A percentile compares a stretch with the other conserved stretches of the same genome.
phyloP scores from a whole-genome alignment of 2,797 vertebrate species.

The Fundulus diaphanus region DNA sequence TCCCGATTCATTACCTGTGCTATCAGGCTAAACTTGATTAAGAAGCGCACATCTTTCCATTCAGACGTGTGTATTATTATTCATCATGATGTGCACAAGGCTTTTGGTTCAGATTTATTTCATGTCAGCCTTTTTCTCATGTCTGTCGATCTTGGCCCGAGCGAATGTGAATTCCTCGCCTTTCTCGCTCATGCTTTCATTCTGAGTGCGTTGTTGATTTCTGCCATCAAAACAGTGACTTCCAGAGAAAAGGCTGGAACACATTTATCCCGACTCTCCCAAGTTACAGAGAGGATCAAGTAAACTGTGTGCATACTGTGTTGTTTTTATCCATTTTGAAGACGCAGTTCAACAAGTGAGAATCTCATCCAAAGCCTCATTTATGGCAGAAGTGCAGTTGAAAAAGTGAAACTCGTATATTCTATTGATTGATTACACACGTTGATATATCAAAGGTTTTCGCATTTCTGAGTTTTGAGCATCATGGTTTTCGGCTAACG shows the following conservation, averaged over 20 bases:
- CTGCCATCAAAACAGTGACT: slow-evolving; percentile 14
- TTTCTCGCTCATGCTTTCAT: background rate
- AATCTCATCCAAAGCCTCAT: background rate
- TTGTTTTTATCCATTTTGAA: background rate
- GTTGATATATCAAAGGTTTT: background rate
- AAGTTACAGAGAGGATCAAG: slow-evolving; percentile 6
- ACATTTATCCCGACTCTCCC: slow-evolving; percentile 41
- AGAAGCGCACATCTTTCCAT: background rate
- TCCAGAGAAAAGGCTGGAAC: slow-evolving; percentile 50
- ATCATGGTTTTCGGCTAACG: background rate
- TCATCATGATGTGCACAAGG: background rate
- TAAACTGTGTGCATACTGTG: background rate
- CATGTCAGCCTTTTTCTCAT: background rate
- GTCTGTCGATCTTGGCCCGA: background rate
- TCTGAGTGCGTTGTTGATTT: slow-evolving; percentile 21
- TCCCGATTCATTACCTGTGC: background rate
- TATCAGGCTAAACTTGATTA: background rate
- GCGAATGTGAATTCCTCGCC: slow-evolving; percentile 10
- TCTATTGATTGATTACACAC: background rate
- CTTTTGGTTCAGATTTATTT: background rate
- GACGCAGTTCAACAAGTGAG: background rate
- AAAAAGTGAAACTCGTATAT: background rate
- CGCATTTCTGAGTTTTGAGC: background rate
- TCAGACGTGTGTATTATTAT: background rate
- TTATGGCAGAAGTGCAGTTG: background rate